Conservation (phyloP, 1,140 invertebrate species). For the Lordiphosa mommai region DNA sequence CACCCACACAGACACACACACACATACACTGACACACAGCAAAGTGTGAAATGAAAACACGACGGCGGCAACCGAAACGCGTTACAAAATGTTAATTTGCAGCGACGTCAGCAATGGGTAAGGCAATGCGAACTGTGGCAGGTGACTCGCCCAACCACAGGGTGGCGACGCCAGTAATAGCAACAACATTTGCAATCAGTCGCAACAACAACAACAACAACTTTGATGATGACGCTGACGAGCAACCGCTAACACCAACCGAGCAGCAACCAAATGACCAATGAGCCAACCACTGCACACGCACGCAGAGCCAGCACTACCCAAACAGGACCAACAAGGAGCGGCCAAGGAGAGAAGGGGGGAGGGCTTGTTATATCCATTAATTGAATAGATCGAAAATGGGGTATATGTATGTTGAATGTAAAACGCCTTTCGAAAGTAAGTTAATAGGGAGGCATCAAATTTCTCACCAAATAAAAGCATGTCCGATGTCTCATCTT, state of each 20-base stretch:
- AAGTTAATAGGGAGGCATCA: too few relatives aligned
- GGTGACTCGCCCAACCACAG: slow-evolving; percentile 35
- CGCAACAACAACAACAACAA: slow-evolving; percentile 18
- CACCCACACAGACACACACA: slow-evolving; percentile 8
- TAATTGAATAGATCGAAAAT: neutral
- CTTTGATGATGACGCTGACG: slow-evolving; percentile 50
- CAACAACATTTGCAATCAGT: slow-evolving; percentile 55
- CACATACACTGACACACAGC: neutral
- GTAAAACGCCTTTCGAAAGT: too few relatives aligned
- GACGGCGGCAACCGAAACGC: slow-evolving; percentile 50
- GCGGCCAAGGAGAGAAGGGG: neutral
- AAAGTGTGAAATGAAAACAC: slow-evolving; percentile 63
- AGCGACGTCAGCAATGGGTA: slow-evolving; percentile 27
- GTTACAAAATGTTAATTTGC: slow-evolving; percentile 74
- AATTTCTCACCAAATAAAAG: too few relatives aligned
- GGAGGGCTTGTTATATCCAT: slow-evolving; percentile 4
- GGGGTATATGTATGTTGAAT: neutral
- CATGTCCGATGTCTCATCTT: too few relatives aligned
- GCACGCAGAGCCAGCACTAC: slow-evolving; percentile 8
- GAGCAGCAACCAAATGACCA: slow-evolving; percentile 69
- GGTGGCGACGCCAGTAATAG: slow-evolving; percentile 28
- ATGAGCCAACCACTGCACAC: slow-evolving; percentile 62
- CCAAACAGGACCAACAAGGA: slow-evolving; percentile 1
- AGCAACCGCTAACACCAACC: slow-evolving; percentile 64
- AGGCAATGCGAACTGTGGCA: slow-evolving; percentile 21